A percentile compares a stretch with the other conserved stretches of the same genome.
Evolutionary conservation across 2,113 vertebrate genomes (phyloP).

Genomic region (Mastomys natalensis): DNA sequence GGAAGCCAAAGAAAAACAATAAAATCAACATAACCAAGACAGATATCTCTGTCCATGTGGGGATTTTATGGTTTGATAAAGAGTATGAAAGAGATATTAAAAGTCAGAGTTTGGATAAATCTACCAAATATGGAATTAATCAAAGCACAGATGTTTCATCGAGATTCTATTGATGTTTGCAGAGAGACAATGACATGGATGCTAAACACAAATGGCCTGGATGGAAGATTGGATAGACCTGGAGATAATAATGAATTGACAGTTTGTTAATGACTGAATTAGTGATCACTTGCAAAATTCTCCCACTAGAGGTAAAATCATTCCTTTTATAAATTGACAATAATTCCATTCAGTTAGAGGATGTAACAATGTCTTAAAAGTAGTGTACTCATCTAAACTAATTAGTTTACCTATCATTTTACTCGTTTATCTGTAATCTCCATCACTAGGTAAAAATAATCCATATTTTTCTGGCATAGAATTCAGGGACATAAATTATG

Average conservation of each 20-base stretch:
- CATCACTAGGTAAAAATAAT: neutral
- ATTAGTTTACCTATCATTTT: neutral
- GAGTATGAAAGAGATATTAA: neutral
- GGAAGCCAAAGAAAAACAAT: neutral
- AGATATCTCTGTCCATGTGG: neutral
- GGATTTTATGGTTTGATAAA: neutral
- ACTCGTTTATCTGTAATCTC: neutral
- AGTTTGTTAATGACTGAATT: neutral
- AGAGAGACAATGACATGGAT: neutral
- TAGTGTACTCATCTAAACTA: neutral
- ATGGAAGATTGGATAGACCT: neutral
- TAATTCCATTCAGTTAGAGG: no score
- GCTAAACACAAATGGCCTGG: neutral
- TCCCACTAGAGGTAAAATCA: neutral
- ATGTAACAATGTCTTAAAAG: neutral
- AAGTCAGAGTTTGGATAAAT: neutral
- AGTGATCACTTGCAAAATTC: neutral
- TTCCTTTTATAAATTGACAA: neutral
- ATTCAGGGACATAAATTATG: neutral
- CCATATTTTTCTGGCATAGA: neutral
- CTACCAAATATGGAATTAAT: neutral
- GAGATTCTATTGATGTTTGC: neutral
- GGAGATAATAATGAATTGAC: neutral
- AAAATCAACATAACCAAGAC: neutral
- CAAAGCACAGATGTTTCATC: neutral